Evolutionary conservation across 2,888 invertebrate genomes (phyloP).

Genomic region (Mayetiola destructor): DNA sequence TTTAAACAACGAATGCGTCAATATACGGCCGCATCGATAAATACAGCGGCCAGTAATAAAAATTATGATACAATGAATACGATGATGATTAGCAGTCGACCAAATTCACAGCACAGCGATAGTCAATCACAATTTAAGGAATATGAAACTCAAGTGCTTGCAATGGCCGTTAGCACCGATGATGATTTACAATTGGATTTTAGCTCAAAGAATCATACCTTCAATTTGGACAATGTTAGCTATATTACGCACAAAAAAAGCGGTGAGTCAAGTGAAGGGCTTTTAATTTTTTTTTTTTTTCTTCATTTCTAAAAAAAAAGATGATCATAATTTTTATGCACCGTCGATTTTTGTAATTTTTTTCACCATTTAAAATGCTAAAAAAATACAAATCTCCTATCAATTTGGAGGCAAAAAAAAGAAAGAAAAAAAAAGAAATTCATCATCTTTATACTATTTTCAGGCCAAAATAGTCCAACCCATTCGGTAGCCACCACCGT

Average conservation of each 20-base stretch:
- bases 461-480: slow-evolving; percentile 64
- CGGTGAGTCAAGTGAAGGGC: slow-evolving; percentile 35
- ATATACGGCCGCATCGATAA: slow-evolving; percentile 45
- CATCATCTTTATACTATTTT: slow-evolving; percentile 18
- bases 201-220: slow-evolving; percentile 74
- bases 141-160: slow-evolving; percentile 86
- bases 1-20: slow-evolving; percentile 73
- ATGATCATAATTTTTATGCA: no score
- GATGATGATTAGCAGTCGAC: slow-evolving; percentile 34
- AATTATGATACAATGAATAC: slow-evolving; percentile 61
- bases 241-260: slow-evolving; percentile 73
- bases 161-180: slow-evolving; percentile 82
- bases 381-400: no score
- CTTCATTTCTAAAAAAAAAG: neutral
- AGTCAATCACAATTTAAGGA: slow-evolving; percentile 58
- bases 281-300: neutral
- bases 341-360: no score
- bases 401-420: no score
- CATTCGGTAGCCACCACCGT: slow-evolving; percentile 74
- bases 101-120: slow-evolving; percentile 32
- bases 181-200: slow-evolving; percentile 75
- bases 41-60: slow-evolving; percentile 32
- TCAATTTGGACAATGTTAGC: slow-evolving; percentile 76
- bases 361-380: no score
- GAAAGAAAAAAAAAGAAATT: neutral